Conservation (phyloP, 2,888 invertebrate species). For the Drosophila putrida region DNA sequence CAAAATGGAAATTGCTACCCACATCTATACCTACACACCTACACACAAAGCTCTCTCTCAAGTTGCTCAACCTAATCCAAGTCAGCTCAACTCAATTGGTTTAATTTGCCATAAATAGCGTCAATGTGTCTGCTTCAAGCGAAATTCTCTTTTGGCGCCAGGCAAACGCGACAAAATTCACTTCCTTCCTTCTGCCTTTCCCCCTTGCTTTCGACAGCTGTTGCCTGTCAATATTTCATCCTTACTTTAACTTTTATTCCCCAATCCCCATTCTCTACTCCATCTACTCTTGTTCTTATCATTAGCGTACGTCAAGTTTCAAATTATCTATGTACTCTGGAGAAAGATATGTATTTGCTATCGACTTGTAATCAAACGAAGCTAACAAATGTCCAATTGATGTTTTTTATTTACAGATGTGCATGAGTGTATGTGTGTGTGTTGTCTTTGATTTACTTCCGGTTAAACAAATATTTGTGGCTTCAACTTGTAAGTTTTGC, state of each 20-base stretch:
- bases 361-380: conserved; percentile 39
- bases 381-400: conserved; percentile 37
- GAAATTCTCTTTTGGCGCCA: conserved; percentile 51
- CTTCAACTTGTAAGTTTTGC: conserved; percentile 35
- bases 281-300: conserved; percentile 54
- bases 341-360: conserved; percentile 15
- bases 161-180: conserved; percentile 39
- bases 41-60: conserved; percentile 27
- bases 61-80: conserved; percentile 53
- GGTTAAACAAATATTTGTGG: conserved; percentile 54
- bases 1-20: conserved; percentile 57
- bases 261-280: conserved; percentile 25
- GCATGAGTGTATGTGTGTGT: conserved; percentile 4
- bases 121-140: conserved; percentile 57
- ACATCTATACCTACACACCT: conserved; percentile 25
- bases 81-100: conserved; percentile 74
- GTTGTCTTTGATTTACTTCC: conserved; percentile 55
- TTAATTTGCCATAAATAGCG: conserved; percentile 81
- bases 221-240: conserved; percentile 62
- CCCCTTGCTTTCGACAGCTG: conserved; percentile 52
- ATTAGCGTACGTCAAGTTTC: conserved; percentile 73
- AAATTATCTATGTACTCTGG: conserved; percentile 54
- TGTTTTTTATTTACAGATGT: conserved; percentile 30
- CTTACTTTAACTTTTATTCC: background rate
- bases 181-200: conserved; percentile 49